A percentile compares a stretch with the other conserved stretches of the same genome.
These are phyloP conservation scores for Tauraco hartlaubi DNA, from an alignment of 2,797 vertebrate genomes.

Conservation along the genomic window DNA sequence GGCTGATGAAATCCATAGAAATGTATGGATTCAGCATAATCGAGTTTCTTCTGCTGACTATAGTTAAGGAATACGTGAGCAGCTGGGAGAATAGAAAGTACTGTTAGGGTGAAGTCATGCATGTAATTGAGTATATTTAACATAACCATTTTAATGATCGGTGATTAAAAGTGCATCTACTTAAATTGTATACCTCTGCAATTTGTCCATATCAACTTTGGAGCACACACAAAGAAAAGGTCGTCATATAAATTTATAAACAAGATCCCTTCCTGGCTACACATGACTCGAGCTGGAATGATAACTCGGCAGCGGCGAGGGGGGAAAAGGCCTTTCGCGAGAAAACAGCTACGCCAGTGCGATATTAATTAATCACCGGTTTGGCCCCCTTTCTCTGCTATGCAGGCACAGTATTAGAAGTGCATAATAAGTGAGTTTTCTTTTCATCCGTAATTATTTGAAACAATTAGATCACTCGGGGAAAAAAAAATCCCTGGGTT, in stretches of 20 bases:
- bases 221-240: slow-evolving; percentile 78
- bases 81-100: slow-evolving; percentile 85
- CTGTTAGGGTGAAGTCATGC: slow-evolving; percentile 87
- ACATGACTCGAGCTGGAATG: slow-evolving; percentile 43
- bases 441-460: slow-evolving; percentile 61
- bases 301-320: slow-evolving; percentile 14
- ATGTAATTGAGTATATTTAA: slow-evolving; percentile 90
- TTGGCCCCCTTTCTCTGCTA: slow-evolving; percentile 22
- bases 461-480: slow-evolving; percentile 32
- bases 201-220: slow-evolving; percentile 82
- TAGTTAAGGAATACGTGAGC: slow-evolving; percentile 84
- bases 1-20: slow-evolving; percentile 86
- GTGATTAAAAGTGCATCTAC: slow-evolving; percentile 88
- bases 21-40: slow-evolving; percentile 86
- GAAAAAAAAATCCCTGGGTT: not conserved
- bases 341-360: slow-evolving; percentile 45
- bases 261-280: slow-evolving; percentile 67
- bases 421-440: slow-evolving; percentile 51
- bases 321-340: not conserved
- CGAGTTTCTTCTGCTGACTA: slow-evolving; percentile 83
- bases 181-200: slow-evolving; percentile 84
- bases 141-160: slow-evolving; percentile 89
- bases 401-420: slow-evolving; percentile 50
- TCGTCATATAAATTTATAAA: slow-evolving; percentile 80
- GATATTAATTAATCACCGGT: slow-evolving; percentile 70